Evolutionary conservation across 2,797 vertebrate genomes (phyloP).

Genomic region (Iguana delicatissima): DNA sequence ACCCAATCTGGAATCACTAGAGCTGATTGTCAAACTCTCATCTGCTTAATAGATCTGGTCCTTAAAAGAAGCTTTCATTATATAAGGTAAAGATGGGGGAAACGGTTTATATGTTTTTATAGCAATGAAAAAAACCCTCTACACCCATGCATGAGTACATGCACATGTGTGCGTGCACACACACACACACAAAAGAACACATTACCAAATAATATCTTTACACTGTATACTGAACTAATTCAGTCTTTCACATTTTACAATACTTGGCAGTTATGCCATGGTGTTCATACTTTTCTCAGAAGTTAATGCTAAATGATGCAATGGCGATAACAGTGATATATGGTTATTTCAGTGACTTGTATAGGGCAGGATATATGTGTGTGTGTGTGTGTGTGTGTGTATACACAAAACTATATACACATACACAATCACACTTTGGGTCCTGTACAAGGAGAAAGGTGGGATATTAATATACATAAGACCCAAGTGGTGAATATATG

Average conservation of each 20-base stretch:
- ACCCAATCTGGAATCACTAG: slow-evolving; percentile 29
- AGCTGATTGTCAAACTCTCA: slow-evolving; percentile 11
- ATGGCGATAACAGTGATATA: not conserved
- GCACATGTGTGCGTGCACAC: too few relatives aligned
- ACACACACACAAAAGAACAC: too few relatives aligned
- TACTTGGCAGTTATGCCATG: not conserved
- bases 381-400: too few relatives aligned
- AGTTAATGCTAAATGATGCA: not conserved
- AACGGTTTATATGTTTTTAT: slow-evolving; percentile 8
- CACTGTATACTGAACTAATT: not conserved
- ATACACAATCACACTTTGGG: too few relatives aligned
- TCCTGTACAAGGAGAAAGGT: too few relatives aligned
- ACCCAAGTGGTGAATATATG: too few relatives aligned
- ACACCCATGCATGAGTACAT: not conserved
- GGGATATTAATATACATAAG: not conserved
- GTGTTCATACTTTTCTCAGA: slow-evolving; percentile 1
- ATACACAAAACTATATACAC: too few relatives aligned
- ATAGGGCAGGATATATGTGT: not conserved
- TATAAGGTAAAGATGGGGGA: not conserved
- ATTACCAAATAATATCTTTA: not conserved
- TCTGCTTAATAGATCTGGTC: not conserved
- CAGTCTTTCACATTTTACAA: not conserved
- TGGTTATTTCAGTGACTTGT: not conserved
- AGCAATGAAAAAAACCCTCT: not conserved
- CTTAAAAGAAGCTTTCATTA: not conserved